Base-by-base conservation (phyloP, 2,797 vertebrate species). In the Hybognathus amarus region DNA sequence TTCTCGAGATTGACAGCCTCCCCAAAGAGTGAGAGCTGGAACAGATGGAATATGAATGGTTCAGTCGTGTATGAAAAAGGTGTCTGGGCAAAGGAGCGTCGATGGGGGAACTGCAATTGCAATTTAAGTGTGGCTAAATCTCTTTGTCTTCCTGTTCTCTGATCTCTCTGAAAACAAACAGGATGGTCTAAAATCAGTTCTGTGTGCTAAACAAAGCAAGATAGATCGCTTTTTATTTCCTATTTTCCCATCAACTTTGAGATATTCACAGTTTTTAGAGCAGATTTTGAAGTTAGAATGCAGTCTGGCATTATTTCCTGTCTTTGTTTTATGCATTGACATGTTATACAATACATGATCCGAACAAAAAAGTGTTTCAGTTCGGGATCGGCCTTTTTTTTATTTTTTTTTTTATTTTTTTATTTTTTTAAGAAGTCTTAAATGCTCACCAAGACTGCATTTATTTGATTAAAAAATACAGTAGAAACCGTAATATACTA, bases 31-130 rank as follows among this genome's bases (percentile, higher is more conserved):
- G 96, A 96, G 95, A 93, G 92, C 93, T 95, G 95, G 94, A 96
- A 97, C 97, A 98, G 97, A 99, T 98, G 97, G 97, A 97, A 97
- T 95, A 97, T 97, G 95, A 97, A 97, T 96, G 95, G 96, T 95
- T 97, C 96, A 97, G 93, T 97, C 96, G 96, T 96, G 96, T 96
- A 97, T 97, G 96, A 97, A 97, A 96, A 96, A 95, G 93, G 94
- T 94, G 93, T 93, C 92, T 93, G 92, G 89, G 93, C 91, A 92
- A 90, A 89, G 90, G 91, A 92, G 91, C 88, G 88, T 89, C 90
- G 88, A 90, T 90, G 90, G 87, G 92, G 91, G 91, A 91, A 90
- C 89, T 86, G 91, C 91, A 89, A 91, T 92, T 89, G 92, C 79
- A 82, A 92, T 90, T 92, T 93, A 92, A 93, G 90, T 92, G 92